Evolutionary conservation across 2,797 vertebrate species (phyloP).

Genomic region (Huso huso): DNA sequence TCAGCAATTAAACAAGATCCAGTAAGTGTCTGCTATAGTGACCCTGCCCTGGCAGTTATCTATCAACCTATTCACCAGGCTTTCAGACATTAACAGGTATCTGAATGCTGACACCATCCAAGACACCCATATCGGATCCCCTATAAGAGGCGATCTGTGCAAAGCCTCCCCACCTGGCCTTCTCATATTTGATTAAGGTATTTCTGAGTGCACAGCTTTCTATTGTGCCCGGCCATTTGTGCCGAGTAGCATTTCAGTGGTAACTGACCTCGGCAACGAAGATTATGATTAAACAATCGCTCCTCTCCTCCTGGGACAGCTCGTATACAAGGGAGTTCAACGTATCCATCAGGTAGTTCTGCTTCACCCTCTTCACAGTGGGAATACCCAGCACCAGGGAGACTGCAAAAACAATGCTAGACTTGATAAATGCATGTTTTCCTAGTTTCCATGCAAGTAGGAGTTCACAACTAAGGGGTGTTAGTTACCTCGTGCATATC

Average conservation of each 20-base stretch:
- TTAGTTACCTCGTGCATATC: too few species aligned
- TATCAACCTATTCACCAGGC: too few species aligned
- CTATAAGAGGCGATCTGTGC: too few species aligned
- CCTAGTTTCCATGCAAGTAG: neutral
- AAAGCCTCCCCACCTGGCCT: neutral
- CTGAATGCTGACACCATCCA: neutral
- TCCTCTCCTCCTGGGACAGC: conserved; percentile 52
- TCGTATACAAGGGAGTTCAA: conserved; percentile 64
- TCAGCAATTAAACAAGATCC: too few species aligned
- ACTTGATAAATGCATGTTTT: conserved; percentile 8
- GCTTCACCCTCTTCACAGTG: conserved; percentile 67
- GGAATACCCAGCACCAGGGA: conserved; percentile 76
- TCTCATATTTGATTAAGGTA: neutral
- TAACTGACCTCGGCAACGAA: conserved; percentile 72
- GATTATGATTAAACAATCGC: conserved; percentile 65
- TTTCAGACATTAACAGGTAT: too few species aligned
- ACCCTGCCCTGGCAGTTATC: too few species aligned
- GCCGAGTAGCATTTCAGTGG: neutral
- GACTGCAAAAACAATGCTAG: conserved; percentile 45
- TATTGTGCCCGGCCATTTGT: neutral
- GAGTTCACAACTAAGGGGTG: neutral
- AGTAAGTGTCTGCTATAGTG: too few species aligned
- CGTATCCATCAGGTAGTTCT: conserved; percentile 70
- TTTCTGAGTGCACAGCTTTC: neutral
- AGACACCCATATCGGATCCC: too few species aligned